These are phyloP conservation scores for Arge pagana DNA, from an alignment of 2,888 invertebrate species.

Conservation along the genomic window DNA sequence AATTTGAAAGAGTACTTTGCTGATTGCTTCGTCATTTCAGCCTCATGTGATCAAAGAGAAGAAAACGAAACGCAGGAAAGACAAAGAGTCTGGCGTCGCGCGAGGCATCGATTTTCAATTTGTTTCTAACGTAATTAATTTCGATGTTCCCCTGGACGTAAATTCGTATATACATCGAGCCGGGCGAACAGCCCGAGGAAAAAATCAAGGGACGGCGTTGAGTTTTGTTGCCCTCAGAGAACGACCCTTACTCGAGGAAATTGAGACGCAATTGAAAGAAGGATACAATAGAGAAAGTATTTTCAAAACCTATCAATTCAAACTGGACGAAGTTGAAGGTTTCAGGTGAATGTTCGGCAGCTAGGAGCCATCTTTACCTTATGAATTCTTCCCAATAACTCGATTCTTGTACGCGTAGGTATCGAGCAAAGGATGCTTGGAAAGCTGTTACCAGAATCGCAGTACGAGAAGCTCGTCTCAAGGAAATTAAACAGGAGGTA, in stretches of 20 bases:
- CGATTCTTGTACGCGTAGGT: constrained; percentile 58
- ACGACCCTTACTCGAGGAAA: constrained; percentile 70
- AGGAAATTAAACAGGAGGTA: constrained; percentile 94
- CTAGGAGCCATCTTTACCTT: not conserved
- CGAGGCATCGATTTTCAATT: constrained; percentile 98
- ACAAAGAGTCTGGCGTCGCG: constrained; percentile 93
- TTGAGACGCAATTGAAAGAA: constrained; percentile 74
- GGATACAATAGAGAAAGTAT: constrained; percentile 66
- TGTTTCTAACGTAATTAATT: constrained; percentile 97
- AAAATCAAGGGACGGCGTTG: constrained; percentile 82
- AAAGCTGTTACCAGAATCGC: constrained; percentile 91
- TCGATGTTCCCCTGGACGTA: constrained; percentile 92
- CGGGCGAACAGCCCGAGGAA: constrained; percentile 88
- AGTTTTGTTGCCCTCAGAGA: constrained; percentile 89
- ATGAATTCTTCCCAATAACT: too few species aligned
- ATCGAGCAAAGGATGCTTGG: constrained; percentile 94
- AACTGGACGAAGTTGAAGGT: constrained; percentile 93
- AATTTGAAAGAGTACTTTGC: constrained; percentile 22
- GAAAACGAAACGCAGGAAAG: constrained; percentile 69
- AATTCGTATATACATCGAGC: constrained; percentile 95
- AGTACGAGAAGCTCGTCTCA: constrained; percentile 89
- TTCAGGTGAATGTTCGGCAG: constrained; percentile 65
- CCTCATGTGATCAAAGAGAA: constrained; percentile 53
- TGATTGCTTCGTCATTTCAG: constrained; percentile 35
- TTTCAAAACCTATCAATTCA: constrained; percentile 87